Conservation (phyloP, 2,113 vertebrate genomes). For the Malaclemys terrapin region DNA sequence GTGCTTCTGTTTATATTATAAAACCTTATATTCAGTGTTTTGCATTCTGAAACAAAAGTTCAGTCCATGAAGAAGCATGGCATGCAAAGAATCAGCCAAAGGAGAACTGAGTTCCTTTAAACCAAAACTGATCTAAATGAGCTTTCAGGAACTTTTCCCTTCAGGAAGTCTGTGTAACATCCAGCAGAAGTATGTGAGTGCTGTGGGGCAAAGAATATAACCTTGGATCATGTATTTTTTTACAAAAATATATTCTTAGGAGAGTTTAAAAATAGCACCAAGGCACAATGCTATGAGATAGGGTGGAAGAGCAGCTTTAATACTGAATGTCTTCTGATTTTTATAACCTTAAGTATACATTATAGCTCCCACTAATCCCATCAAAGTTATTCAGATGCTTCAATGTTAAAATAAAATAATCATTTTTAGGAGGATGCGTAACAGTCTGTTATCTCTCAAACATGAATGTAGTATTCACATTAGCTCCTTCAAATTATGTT, state of each 20-base stretch:
- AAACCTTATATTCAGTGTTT: background rate
- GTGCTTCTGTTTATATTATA: background rate
- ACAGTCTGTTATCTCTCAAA: background rate
- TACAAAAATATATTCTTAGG: background rate
- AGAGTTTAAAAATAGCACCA: constrained; percentile 27
- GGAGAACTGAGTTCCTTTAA: background rate
- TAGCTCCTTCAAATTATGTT: background rate
- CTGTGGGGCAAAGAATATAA: background rate
- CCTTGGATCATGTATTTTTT: background rate
- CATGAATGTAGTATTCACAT: background rate
- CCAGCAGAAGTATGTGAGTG: background rate
- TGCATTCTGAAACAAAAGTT: background rate
- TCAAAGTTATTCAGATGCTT: constrained; percentile 44
- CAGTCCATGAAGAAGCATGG: background rate
- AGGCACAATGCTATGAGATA: background rate
- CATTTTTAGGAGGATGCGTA: constrained; percentile 34
- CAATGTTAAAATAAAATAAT: constrained; percentile 27
- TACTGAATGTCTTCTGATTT: background rate
- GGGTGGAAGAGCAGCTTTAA: background rate
- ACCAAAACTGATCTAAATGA: background rate
- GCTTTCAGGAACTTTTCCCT: background rate
- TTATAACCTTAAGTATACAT: background rate
- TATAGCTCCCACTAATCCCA: background rate
- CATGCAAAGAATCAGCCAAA: background rate
- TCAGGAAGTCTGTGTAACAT: background rate